phyloP scores from a whole-genome alignment of 2,888 invertebrate species.

The Amphimallon solstitiale region DNA sequence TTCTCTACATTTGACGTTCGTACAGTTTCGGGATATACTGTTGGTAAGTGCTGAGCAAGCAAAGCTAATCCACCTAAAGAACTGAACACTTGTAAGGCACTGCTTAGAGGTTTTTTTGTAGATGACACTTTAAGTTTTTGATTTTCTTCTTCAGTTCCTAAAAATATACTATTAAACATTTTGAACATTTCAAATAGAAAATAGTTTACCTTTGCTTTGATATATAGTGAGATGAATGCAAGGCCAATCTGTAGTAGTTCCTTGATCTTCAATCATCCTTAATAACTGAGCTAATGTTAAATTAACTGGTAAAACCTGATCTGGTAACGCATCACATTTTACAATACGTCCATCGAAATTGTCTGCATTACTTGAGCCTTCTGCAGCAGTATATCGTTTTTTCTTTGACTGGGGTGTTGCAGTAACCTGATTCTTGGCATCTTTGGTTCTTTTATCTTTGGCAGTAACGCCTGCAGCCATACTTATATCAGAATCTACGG shows the following conservation, averaged over 20 bases:
- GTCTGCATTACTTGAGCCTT: constrained; percentile 50
- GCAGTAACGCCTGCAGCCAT: constrained; percentile 88
- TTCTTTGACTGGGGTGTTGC: constrained; percentile 60
- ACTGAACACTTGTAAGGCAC: constrained; percentile 86
- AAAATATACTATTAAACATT: constrained; percentile 5
- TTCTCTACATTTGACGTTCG: constrained; percentile 70
- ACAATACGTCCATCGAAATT: constrained; percentile 58
- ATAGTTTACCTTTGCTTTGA: constrained; percentile 57
- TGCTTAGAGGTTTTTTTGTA: constrained; percentile 59
- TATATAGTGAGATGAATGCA: constrained; percentile 61
- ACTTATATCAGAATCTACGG: constrained; percentile 67
- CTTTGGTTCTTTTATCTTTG: constrained; percentile 89
- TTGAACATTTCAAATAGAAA: neutral
- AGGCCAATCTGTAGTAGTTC: constrained; percentile 58
- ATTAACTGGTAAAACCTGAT: constrained; percentile 58
- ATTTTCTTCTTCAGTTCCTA: constrained; percentile 48
- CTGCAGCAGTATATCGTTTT: constrained; percentile 54
- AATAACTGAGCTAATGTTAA: constrained; percentile 60
- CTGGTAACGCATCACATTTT: constrained; percentile 58
- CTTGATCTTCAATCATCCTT: constrained; percentile 58
- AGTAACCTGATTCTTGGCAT: constrained; percentile 74
- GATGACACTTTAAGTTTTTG: constrained; percentile 43
- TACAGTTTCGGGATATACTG: constrained; percentile 84
- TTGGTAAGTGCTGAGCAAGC: constrained; percentile 87
- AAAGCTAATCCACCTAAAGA: constrained; percentile 88